phyloP scores from a whole-genome alignment of 2,888 invertebrate genomes.

The Catonia carolina region DNA sequence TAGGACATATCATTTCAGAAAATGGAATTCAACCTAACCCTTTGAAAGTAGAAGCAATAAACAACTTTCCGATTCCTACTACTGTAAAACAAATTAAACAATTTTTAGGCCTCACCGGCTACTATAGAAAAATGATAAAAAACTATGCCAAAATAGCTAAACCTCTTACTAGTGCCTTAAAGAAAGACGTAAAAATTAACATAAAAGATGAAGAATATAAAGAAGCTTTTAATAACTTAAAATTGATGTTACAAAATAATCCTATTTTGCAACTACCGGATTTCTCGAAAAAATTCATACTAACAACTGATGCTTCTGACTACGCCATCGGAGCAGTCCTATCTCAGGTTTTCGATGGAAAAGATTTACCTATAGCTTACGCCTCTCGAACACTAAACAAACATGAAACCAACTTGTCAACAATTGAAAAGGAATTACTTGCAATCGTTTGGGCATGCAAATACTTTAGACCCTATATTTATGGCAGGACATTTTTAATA shows the following conservation, averaged over 20 bases:
- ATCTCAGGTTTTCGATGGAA: no score
- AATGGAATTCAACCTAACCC: no score
- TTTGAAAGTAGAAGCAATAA: no score
- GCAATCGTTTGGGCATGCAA: constrained; percentile 5
- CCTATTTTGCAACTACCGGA: background rate
- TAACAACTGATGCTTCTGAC: background rate
- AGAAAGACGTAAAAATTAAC: background rate
- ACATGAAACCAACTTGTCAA: background rate
- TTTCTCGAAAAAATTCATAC: background rate
- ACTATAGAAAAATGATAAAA: no score
- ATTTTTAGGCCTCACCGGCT: constrained; percentile 18
- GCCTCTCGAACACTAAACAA: background rate
- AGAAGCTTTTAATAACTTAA: no score
- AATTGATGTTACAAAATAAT: background rate
- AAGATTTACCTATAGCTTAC: background rate
- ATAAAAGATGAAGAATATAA: background rate
- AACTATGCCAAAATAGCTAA: constrained; percentile 17
- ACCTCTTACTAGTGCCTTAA: constrained; percentile 8
- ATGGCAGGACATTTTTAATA: no score
- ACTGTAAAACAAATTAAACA: constrained; percentile 13
- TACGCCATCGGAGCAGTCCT: background rate
- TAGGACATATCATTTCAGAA: no score
- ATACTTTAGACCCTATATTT: no score
- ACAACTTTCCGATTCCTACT: constrained; percentile 13
- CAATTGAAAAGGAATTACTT: background rate